Percentiles rank a stretch among this genome's conserved stretches.
phyloP scores from a whole-genome alignment of 2,888 invertebrate species.

The Thera obeliscata region DNA sequence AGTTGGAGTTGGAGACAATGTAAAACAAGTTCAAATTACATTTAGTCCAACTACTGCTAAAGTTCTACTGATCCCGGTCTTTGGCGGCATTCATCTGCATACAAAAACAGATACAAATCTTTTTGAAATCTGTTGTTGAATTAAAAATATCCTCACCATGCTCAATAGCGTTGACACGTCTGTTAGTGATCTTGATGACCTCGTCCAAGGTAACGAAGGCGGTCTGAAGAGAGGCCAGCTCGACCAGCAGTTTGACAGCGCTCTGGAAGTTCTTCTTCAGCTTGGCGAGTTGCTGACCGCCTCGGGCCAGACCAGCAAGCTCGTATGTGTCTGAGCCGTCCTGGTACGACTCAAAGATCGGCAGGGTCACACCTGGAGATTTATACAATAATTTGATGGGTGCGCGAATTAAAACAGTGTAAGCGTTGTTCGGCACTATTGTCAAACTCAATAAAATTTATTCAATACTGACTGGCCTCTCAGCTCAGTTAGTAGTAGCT shows the following conservation, averaged over 20 bases:
- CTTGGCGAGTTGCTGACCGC: constrained; percentile 98
- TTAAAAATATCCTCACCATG: constrained; percentile 86
- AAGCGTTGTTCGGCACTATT: too few relatives aligned
- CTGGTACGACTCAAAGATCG: constrained; percentile 96
- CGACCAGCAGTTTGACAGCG: constrained; percentile 97
- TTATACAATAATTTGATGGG: not conserved
- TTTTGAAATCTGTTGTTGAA: too few relatives aligned
- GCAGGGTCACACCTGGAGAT: constrained; percentile 93
- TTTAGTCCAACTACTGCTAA: too few relatives aligned
- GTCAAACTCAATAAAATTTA: too few relatives aligned
- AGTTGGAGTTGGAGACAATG: too few relatives aligned
- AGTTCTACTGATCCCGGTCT: too few relatives aligned
- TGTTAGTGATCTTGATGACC: constrained; percentile 99
- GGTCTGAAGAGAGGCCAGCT: constrained; percentile 98
- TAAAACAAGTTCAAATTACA: too few relatives aligned
- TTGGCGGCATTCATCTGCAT: too few relatives aligned
- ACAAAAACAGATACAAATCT: too few relatives aligned
- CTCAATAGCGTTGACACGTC: constrained; percentile 99
- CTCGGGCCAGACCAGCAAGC: constrained; percentile 97
- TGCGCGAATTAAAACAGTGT: too few relatives aligned
- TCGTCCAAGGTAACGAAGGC: constrained; percentile 99
- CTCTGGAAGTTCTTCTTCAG: constrained; percentile 99
- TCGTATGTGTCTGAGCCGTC: constrained; percentile 99
- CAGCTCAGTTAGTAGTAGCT: too few relatives aligned
- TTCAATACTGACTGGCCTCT: too few relatives aligned